Evolutionary conservation across 2,888 invertebrate species (phyloP).

Genomic region (Cheilosia variabilis): DNA sequence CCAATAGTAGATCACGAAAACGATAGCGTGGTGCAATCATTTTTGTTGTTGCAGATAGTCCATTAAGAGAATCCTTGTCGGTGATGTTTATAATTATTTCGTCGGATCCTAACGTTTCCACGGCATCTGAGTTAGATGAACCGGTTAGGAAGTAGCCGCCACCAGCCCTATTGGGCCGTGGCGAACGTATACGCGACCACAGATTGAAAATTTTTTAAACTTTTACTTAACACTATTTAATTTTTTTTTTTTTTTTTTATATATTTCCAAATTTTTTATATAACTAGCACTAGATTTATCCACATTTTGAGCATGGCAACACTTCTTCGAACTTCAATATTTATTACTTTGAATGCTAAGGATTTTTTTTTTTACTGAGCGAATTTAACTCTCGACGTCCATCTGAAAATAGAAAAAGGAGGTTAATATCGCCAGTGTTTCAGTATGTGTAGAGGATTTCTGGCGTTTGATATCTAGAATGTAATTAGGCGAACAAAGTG

Average conservation of each 20-base stretch:
- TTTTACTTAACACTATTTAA: constrained; percentile 13
- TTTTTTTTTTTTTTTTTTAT: background rate
- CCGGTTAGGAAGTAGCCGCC: constrained; percentile 82
- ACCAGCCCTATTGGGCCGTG: constrained; percentile 84
- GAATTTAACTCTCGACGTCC: background rate
- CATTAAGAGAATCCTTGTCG: constrained; percentile 78
- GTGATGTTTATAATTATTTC: constrained; percentile 82
- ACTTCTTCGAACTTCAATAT: background rate
- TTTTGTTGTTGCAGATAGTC: constrained; percentile 78
- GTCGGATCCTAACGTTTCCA: constrained; percentile 77
- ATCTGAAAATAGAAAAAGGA: background rate
- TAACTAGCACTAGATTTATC: constrained; percentile 7
- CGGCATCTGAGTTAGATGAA: constrained; percentile 78
- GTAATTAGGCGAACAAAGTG: no score
- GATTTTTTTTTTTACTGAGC: background rate
- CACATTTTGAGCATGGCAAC: background rate
- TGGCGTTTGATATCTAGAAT: no score
- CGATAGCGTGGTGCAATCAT: constrained; percentile 88
- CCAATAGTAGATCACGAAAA: constrained; percentile 90
- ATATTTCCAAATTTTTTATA: background rate
- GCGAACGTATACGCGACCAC: constrained; percentile 83
- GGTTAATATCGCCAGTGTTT: background rate
- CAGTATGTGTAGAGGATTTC: background rate
- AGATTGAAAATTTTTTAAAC: constrained; percentile 80
- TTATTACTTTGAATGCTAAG: background rate